phyloP scores from a whole-genome alignment of 1,140 invertebrate species.

The Nilaparvata lugens region DNA sequence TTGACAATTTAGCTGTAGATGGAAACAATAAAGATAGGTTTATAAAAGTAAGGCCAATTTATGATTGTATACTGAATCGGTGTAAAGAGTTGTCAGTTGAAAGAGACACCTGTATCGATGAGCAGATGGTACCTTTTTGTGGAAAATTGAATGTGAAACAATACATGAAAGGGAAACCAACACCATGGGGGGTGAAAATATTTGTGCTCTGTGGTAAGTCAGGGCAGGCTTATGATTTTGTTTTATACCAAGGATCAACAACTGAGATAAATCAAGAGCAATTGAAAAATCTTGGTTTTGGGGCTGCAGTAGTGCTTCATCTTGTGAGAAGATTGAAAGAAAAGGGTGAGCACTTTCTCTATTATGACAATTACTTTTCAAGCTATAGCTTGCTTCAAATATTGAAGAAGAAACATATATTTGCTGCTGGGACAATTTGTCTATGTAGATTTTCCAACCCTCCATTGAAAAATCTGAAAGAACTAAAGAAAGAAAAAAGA shows the following conservation, averaged over 20 bases:
- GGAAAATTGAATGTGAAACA: constrained; percentile 23
- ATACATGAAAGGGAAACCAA: constrained; percentile 9
- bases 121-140: constrained; percentile 29
- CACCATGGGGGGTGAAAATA: constrained; percentile 24
- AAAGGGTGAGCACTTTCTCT: constrained; percentile 7
- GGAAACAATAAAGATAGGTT: constrained; percentile 1
- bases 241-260: too few species aligned
- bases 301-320: constrained; percentile 4
- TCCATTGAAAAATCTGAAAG: constrained; percentile 14
- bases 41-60: constrained; percentile 8
- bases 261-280: constrained; percentile 12
- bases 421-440: constrained; percentile 15
- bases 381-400: constrained; percentile 10
- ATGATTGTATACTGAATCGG: constrained; percentile 8
- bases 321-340: background rate
- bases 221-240: constrained; percentile 27
- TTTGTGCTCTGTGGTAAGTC: constrained; percentile 24
- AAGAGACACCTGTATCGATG: constrained; percentile 23
- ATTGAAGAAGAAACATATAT: constrained; percentile 11
- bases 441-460: constrained; percentile 12
- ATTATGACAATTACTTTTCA: constrained; percentile 24
- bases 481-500: constrained; percentile 17
- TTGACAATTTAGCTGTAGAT: background rate
- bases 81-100: constrained; percentile 14
- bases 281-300: constrained; percentile 14